These are phyloP conservation scores for Diuraphis noxia DNA, from an alignment of 1,140 invertebrate genomes.

Conservation along the genomic window DNA sequence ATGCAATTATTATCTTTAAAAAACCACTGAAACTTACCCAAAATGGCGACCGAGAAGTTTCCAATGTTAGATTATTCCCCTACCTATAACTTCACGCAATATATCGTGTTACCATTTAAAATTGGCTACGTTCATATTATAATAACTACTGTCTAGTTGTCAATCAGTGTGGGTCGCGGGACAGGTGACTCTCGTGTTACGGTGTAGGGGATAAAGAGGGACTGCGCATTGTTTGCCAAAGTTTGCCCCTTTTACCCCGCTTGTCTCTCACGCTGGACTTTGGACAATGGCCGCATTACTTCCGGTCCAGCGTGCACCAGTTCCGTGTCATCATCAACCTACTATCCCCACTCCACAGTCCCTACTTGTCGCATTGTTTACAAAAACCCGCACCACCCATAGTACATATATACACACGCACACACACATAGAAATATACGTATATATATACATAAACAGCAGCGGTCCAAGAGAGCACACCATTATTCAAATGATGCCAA, in stretches of 20 bases:
- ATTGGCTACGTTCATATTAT: conserved; percentile 15
- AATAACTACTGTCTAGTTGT: conserved; percentile 38
- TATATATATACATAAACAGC: not conserved
- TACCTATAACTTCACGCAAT: conserved; percentile 39
- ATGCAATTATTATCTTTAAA: not conserved
- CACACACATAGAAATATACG: not conserved
- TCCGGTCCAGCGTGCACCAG: conserved; percentile 47
- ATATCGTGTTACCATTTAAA: conserved; percentile 47
- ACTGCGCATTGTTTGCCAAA: conserved; percentile 50
- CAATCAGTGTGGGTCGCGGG: conserved; percentile 28
- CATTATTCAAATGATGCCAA: conserved; percentile 49
- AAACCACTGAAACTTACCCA: not conserved
- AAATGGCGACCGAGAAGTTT: conserved; percentile 4
- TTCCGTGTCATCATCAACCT: conserved; percentile 48
- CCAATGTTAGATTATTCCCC: not conserved
- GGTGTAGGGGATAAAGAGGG: not conserved
- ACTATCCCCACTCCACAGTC: not conserved
- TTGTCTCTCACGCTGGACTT: conserved; percentile 32
- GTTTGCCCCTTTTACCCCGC: conserved; percentile 6
- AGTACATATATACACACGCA: not conserved
- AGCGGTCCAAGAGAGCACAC: conserved; percentile 22
- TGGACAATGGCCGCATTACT: conserved; percentile 53
- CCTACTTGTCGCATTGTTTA: conserved; percentile 30
- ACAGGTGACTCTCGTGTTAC: conserved; percentile 29
- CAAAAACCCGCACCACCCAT: conserved; percentile 10